phyloP scores from a whole-genome alignment of 1,140 invertebrate species.

The Zeugodacus cucurbitae region DNA sequence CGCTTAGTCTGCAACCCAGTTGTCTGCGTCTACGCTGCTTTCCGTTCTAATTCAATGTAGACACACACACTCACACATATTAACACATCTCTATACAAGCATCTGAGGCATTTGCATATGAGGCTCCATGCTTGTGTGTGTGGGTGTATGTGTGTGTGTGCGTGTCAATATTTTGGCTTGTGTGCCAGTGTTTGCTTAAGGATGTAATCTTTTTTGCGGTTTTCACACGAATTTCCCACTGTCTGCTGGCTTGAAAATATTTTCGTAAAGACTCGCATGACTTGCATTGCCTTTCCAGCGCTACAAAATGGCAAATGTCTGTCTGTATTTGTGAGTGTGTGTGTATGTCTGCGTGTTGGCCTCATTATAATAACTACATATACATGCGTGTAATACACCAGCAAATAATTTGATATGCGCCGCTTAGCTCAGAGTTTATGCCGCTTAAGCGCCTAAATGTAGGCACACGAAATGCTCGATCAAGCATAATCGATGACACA shows the following conservation, averaged over 20 bases:
- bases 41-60: neutral
- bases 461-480: neutral
- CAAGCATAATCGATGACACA: conserved; percentile 12
- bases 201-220: neutral
- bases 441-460: neutral
- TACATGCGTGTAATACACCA: neutral
- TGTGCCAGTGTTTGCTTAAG: neutral
- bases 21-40: neutral
- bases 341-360: neutral
- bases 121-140: neutral
- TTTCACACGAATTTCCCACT: neutral
- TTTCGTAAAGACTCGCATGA: neutral
- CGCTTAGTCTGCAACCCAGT: neutral
- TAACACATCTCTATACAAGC: neutral
- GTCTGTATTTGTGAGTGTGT: neutral
- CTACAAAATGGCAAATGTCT: neutral
- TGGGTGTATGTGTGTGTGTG: neutral
- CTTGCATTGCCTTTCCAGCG: neutral
- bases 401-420: neutral
- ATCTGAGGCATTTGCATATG: neutral
- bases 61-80: neutral
- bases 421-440: neutral
- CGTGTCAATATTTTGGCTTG: neutral
- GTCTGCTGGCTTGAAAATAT: neutral
- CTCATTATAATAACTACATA: neutral